phyloP scores from a whole-genome alignment of 2,888 invertebrate species.

The Globia sparganii region DNA sequence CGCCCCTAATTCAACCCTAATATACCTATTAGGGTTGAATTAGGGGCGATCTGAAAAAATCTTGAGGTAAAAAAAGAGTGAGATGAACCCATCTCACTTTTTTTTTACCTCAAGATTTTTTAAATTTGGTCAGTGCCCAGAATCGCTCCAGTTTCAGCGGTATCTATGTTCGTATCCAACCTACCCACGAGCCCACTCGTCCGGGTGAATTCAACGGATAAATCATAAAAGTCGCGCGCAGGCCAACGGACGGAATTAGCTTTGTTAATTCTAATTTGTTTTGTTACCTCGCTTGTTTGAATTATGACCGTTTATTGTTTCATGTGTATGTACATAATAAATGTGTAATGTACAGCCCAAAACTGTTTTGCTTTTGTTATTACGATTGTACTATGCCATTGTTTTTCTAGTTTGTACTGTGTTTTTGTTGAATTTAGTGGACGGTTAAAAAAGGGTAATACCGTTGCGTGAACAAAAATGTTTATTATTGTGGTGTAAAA shows the following conservation, averaged over 20 bases:
- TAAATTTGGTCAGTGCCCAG: neutral
- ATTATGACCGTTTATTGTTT: slow-evolving; percentile 71
- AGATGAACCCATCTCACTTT: neutral
- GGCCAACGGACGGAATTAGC: slow-evolving; percentile 73
- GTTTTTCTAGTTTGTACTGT: slow-evolving; percentile 45
- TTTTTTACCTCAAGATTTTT: neutral
- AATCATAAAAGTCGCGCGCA: slow-evolving; percentile 79
- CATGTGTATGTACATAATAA: slow-evolving; percentile 67
- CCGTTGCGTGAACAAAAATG: slow-evolving; percentile 5
- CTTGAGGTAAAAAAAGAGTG: too few species aligned
- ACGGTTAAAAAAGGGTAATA: slow-evolving; percentile 17
- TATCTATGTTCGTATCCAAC: slow-evolving; percentile 22
- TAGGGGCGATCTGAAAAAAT: too few species aligned
- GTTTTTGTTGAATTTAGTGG: slow-evolving; percentile 45
- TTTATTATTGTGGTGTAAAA: slow-evolving; percentile 3
- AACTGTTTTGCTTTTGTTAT: slow-evolving; percentile 59
- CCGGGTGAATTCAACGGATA: slow-evolving; percentile 74
- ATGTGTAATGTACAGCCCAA: slow-evolving; percentile 54
- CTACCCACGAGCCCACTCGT: slow-evolving; percentile 57
- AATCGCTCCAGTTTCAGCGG: neutral
- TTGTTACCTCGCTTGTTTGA: slow-evolving; percentile 69
- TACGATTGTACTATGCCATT: slow-evolving; percentile 56
- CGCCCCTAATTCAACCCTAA: too few species aligned
- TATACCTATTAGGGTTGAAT: too few species aligned
- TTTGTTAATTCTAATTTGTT: slow-evolving; percentile 79